Evolutionary conservation across 2,888 invertebrate species (phyloP), one percentile per base, ranked within the genome.

Genomic region (Apodemia duryi): DNA sequence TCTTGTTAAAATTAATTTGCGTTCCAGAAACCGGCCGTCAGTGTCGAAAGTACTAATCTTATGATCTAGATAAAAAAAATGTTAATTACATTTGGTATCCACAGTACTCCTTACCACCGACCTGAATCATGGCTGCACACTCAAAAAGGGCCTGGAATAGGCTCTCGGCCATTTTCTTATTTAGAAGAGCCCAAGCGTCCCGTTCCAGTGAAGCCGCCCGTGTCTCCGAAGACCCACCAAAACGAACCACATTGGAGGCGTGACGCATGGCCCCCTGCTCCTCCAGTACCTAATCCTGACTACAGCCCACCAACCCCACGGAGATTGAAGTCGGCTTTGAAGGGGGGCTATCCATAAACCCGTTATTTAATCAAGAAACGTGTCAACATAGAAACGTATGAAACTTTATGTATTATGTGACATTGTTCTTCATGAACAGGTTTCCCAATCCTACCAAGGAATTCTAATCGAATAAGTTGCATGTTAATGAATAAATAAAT

Each of bases 281-380:
- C 86, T 0, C 77, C 77, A 0, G 77, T 87, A 0, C 88, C 88
- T 0, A 82, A 77, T 0, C 88, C 88, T 0, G 88, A 89, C 73
- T 89, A 89, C 68, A 88, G 88, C 71, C 88, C 88, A 0, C 71
- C 76, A 21, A 21, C 21, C 2, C 77, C 79, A 0, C 73, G 87
- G 13, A 72, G 84, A n/a, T 81, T 88, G n/a, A 89, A 88, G 69
- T 85, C 88, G 2, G 88, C 84, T 0, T 75, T 88, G 2, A 89
- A 89, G 69, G 75, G 85, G 10, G 79, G 75, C 10, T 85, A 83
- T 65, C 65, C 63, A 3, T 68, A 60, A 38, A 5, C 10, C 0
- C 2, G 1, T 13, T 3, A 13, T 11, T 10, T 41, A 43, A 13
- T 46, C 46, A 46, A 46, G 11, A 32, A 57, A 41, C 43, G 66